A percentile compares a stretch with the other conserved stretches of the same genome.
These are phyloP conservation scores for Amphiprion ocellaris DNA, from an alignment of 2,113 vertebrate species.

Conservation along the genomic window DNA sequence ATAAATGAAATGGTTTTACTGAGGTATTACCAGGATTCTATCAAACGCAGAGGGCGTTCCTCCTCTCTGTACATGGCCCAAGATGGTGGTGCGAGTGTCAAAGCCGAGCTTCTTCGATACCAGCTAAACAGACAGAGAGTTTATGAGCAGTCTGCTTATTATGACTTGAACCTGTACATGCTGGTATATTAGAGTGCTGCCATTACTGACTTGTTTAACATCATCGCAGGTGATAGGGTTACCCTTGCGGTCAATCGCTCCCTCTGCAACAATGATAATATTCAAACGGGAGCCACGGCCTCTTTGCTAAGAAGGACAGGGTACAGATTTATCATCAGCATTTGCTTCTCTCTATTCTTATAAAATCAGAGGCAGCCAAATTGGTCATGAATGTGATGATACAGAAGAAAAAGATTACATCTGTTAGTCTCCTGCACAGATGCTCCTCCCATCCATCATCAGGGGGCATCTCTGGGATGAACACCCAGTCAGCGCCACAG, in stretches of 20 bases:
- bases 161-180: background rate
- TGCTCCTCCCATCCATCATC: conserved; percentile 94
- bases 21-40: conserved; percentile 89
- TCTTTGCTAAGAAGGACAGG: conserved; percentile 83
- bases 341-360: background rate
- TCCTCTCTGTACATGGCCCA: conserved; percentile 96
- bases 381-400: background rate
- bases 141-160: conserved; percentile 1
- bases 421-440: conserved; percentile 90
- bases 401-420: conserved; percentile 77
- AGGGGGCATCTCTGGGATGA: conserved; percentile 96
- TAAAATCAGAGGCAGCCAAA: background rate
- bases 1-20: background rate
- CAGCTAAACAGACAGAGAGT: conserved; percentile 80
- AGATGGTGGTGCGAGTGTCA: conserved; percentile 93
- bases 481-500: conserved; percentile 95
- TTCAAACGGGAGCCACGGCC: conserved; percentile 92
- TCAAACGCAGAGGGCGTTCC: conserved; percentile 96
- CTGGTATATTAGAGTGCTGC: background rate
- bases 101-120: conserved; percentile 91
- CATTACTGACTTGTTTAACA: conserved; percentile 86
- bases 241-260: conserved; percentile 87
- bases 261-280: conserved; percentile 96
- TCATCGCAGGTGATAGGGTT: conserved; percentile 89
- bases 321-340: background rate